Evolutionary conservation across 2,888 invertebrate genomes (phyloP).

Genomic region (Thalpophila matura): DNA sequence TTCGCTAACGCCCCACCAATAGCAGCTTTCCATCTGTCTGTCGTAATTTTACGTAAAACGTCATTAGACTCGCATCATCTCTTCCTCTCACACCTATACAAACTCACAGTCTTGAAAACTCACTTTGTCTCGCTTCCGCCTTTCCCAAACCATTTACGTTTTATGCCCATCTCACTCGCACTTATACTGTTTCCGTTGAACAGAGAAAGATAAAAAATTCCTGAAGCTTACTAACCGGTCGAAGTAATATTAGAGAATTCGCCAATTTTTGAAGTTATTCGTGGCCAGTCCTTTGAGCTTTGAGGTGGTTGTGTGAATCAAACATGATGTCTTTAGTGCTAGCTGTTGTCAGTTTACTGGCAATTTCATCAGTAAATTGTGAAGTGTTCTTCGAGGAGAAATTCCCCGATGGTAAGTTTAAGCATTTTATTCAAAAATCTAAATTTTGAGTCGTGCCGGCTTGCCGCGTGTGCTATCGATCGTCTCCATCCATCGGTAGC

Average conservation of each 20-base stretch:
- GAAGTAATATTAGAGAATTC: conserved; percentile 85
- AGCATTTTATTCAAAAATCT: conserved; percentile 58
- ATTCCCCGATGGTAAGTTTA: conserved; percentile 94
- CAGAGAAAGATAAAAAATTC: conserved; percentile 70
- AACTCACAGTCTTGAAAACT: conserved; percentile 49
- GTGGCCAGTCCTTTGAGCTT: conserved; percentile 85
- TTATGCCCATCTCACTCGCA: conserved; percentile 71
- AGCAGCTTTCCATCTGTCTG: conserved; percentile 93
- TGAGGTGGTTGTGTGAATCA: conserved; percentile 81
- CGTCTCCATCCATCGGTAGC: conserved; percentile 66
- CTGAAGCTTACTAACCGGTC: conserved; percentile 72
- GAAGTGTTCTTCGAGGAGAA: conserved; percentile 95
- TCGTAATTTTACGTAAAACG: conserved; percentile 80
- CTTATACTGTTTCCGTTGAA: conserved; percentile 51
- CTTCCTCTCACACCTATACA: conserved; percentile 73
- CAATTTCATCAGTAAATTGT: conserved; percentile 91
- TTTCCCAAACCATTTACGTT: conserved; percentile 72
- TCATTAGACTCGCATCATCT: conserved; percentile 65
- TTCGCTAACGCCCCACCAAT: conserved; percentile 91
- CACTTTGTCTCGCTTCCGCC: conserved; percentile 77
- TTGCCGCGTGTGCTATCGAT: conserved; percentile 85
- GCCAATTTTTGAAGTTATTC: conserved; percentile 86
- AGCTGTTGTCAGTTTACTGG: conserved; percentile 91
- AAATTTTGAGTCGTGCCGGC: conserved; percentile 65
- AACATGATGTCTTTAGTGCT: conserved; percentile 90